These are phyloP conservation scores for Philereme vetulata DNA, from an alignment of 2,888 invertebrate genomes.

Conservation along the genomic window DNA sequence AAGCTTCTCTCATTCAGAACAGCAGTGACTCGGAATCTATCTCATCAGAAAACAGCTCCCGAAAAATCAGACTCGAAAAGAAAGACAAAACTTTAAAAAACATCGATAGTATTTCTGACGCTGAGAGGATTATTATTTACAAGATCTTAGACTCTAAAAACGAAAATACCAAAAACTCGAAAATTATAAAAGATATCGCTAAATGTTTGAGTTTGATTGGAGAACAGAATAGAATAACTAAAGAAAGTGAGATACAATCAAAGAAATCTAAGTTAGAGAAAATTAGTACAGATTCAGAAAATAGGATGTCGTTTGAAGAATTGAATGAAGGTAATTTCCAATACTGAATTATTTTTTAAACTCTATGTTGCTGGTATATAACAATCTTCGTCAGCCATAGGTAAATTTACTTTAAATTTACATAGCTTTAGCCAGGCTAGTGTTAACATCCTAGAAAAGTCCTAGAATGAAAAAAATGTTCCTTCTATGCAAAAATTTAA, in stretches of 20 bases:
- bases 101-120: slow-evolving; percentile 54
- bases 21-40: slow-evolving; percentile 49
- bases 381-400: too few species aligned
- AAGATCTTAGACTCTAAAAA: slow-evolving; percentile 66
- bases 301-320: slow-evolving; percentile 51
- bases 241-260: slow-evolving; percentile 25
- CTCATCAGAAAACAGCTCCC: slow-evolving; percentile 60
- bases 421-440: too few species aligned
- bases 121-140: slow-evolving; percentile 73
- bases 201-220: slow-evolving; percentile 51
- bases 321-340: slow-evolving; percentile 56
- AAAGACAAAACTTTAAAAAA: slow-evolving; percentile 33
- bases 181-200: slow-evolving; percentile 51
- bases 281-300: slow-evolving; percentile 34
- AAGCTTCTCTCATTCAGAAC: slow-evolving; percentile 53
- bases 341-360: too few species aligned
- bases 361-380: too few species aligned
- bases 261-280: slow-evolving; percentile 24
- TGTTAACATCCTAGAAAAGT: too few species aligned
- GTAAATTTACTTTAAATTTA: too few species aligned
- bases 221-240: slow-evolving; percentile 31
- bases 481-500: too few species aligned
- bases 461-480: too few species aligned
- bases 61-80: slow-evolving; percentile 45
- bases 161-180: slow-evolving; percentile 49